These are phyloP conservation scores for Numenius phaeopus DNA, from an alignment of 2,797 vertebrate species.

Conservation along the genomic window DNA sequence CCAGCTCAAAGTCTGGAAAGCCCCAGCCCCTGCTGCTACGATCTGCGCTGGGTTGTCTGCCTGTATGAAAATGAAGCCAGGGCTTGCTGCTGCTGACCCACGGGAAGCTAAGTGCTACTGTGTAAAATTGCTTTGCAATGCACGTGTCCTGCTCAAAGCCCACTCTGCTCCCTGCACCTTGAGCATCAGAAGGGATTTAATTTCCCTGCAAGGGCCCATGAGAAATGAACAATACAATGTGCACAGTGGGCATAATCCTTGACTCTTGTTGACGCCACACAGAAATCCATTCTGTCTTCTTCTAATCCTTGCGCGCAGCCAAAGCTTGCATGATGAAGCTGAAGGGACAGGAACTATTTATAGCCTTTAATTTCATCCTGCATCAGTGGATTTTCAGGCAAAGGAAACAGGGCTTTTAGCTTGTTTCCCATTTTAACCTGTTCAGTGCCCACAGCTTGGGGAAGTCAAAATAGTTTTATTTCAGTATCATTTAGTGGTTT, in stretches of 20 bases:
- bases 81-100: background rate
- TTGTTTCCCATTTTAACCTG: slow-evolving; percentile 75
- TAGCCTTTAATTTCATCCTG: slow-evolving; percentile 80
- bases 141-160: slow-evolving; percentile 27
- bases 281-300: slow-evolving; percentile 81
- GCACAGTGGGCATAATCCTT: slow-evolving; percentile 77
- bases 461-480: slow-evolving; percentile 61
- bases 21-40: background rate
- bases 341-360: slow-evolving; percentile 83
- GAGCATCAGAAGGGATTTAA: slow-evolving; percentile 72
- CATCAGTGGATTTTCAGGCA: slow-evolving; percentile 77
- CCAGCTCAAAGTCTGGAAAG: background rate
- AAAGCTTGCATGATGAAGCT: slow-evolving; percentile 79
- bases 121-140: slow-evolving; percentile 51
- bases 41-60: background rate
- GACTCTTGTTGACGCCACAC: slow-evolving; percentile 81
- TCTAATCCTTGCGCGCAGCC: slow-evolving; percentile 80
- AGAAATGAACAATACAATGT: slow-evolving; percentile 74
- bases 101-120: slow-evolving; percentile 2
- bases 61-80: rapidly evolving
- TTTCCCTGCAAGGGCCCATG: slow-evolving; percentile 52
- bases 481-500: slow-evolving; percentile 8
- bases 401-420: slow-evolving; percentile 68
- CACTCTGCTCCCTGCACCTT: slow-evolving; percentile 55
- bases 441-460: slow-evolving; percentile 61